Base-by-base conservation (phyloP, 2,113 vertebrate genomes). In the Delphinus delphis region DNA sequence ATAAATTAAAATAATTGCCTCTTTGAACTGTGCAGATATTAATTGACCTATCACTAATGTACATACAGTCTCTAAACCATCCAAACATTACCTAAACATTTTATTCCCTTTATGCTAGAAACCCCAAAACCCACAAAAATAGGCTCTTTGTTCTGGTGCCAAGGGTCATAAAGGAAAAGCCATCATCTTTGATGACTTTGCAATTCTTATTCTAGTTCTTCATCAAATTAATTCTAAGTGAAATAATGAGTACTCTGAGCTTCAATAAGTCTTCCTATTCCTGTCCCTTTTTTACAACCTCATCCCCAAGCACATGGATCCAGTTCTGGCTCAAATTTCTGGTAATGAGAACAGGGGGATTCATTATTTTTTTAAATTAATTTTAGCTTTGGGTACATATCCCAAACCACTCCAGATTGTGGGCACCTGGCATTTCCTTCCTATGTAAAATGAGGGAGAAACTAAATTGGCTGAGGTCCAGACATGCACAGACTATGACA, bases 1-100 rank as follows among this genome's bases (percentile, higher is more conserved):
- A 98, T 98, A 97, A 98, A 97, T 97, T 96, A 97, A 96, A 97
- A 82, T 93, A 98, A 98, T 98, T 98, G 96, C 95, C 87, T 93
- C 97, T 98, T 98, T 98, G 97, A 99, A 98, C 38, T 97, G 68
- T 81, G 76, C 86, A 79, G 95, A 97, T 97, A 98, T 97, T 98
- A 98, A 98, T 47, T 96, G 89, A 97, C 96, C 97, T 98, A 96
- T 97, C 95, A 93, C 88, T 98, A 96, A 98, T 87, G 85, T 38
- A 91, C 53, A 28, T 60, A 47, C 28, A 86, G 82, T 44, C 2
- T 86, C 70, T 53, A 96, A 97, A 76, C 55, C 76, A 7, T 93
- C 55, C 95, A 98, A 97, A 97, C 79, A 86, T 97, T 97, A 98
- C 95, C 96, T 97, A 98, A 98, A 97, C 95, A 63, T 92, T 95